A percentile compares a stretch with the other conserved stretches of the same genome.
Conservation (phyloP, 1,140 invertebrate species). For the Drosophila quadrilineata region DNA sequence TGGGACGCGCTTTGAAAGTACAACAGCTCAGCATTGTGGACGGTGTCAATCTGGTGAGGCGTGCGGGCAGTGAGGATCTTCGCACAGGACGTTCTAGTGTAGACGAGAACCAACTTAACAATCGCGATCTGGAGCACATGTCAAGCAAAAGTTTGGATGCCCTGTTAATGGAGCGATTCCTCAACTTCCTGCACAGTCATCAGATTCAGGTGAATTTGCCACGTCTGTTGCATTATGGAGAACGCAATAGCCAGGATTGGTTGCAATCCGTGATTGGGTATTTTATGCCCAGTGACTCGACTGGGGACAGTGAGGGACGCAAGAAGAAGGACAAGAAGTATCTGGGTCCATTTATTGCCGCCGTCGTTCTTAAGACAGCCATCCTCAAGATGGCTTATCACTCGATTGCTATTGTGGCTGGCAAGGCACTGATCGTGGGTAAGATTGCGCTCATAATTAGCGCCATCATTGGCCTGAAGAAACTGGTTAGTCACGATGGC, state of each 20-base stretch:
- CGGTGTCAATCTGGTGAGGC: conserved; percentile 83
- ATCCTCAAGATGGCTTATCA: conserved; percentile 89
- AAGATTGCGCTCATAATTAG: conserved; percentile 88
- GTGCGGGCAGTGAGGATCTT: conserved; percentile 65
- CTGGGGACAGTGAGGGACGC: conserved; percentile 73
- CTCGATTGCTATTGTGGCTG: conserved; percentile 87
- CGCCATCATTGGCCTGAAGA: conserved; percentile 89
- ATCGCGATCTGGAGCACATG: conserved; percentile 83
- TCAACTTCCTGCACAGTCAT: conserved; percentile 84
- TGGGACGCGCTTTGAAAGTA: conserved; percentile 85
- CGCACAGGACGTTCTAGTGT: conserved; percentile 81
- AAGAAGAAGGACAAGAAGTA: conserved; percentile 85
- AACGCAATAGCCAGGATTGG: conserved; percentile 71
- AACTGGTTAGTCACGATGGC: conserved; percentile 85
- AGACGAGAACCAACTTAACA: conserved; percentile 82
- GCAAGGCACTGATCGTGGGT: conserved; percentile 85
- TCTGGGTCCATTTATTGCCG: conserved; percentile 84
- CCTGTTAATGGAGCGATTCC: conserved; percentile 83
- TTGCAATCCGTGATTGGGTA: conserved; percentile 56
- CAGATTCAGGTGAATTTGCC: conserved; percentile 84
- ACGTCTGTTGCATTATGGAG: conserved; percentile 68
- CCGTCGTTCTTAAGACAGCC: conserved; percentile 86
- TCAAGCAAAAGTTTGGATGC: conserved; percentile 82
- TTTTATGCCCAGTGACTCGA: conserved; percentile 49
- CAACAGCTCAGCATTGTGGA: conserved; percentile 85